A percentile compares a stretch with the other conserved stretches of the same genome.
Conservation (phyloP, 2,888 invertebrate genomes). For the Notocelia uddmanniana region DNA sequence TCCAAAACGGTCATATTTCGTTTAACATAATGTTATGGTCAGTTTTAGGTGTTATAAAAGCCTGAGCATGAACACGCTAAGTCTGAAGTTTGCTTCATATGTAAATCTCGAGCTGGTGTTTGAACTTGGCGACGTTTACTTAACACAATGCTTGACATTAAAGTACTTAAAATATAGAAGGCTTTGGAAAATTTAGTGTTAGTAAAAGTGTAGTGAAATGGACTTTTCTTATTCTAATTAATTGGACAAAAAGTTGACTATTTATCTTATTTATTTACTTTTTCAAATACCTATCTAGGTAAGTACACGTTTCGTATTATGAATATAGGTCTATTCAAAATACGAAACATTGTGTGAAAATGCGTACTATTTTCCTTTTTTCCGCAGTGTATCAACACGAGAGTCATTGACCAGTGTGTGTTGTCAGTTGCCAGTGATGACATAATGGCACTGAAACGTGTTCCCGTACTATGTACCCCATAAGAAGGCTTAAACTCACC, state of each 20-base stretch:
- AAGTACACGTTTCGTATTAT: too few species aligned
- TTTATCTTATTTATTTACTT: too few species aligned
- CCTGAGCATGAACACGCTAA: constrained; percentile 27
- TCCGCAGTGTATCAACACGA: too few species aligned
- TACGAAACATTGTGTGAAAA: too few species aligned
- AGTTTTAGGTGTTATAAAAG: constrained; percentile 25
- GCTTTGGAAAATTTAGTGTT: background rate
- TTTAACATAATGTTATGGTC: constrained; percentile 37
- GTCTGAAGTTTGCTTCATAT: constrained; percentile 30
- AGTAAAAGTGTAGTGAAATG: background rate
- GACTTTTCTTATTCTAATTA: background rate
- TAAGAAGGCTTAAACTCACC: too few species aligned
- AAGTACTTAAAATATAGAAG: constrained; percentile 7
- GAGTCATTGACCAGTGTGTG: too few species aligned
- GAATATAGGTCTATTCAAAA: too few species aligned
- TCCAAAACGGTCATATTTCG: background rate
- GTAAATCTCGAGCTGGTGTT: constrained; percentile 31
- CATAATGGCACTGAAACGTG: too few species aligned
- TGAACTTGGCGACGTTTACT: constrained; percentile 30
- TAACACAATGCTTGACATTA: constrained; percentile 18
- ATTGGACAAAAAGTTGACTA: background rate
- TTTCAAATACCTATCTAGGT: too few species aligned
- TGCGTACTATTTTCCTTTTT: too few species aligned
- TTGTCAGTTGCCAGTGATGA: too few species aligned
- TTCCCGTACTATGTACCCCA: too few species aligned